Conservation (phyloP, 1,140 invertebrate species). For the Drosophila ogumai region DNA sequence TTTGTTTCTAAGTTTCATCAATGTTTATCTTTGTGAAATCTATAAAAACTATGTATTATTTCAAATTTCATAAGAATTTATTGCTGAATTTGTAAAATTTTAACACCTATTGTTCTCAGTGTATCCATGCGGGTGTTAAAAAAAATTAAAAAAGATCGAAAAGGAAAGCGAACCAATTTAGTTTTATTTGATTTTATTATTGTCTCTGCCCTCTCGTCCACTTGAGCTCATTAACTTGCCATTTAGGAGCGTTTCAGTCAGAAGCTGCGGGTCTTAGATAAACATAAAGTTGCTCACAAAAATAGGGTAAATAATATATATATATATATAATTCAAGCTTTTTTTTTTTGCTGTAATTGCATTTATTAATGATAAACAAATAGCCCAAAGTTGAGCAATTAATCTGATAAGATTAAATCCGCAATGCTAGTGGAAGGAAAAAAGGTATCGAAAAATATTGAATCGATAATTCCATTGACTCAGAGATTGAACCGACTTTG, state of each 20-base stretch:
- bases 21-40: background rate
- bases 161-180: constrained; percentile 42
- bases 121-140: constrained; percentile 5
- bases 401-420: constrained; percentile 16
- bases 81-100: background rate
- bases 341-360: constrained; percentile 8
- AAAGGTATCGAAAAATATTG: constrained; percentile 30
- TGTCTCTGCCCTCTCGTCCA: constrained; percentile 42
- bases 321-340: constrained; percentile 20
- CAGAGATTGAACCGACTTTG: constrained; percentile 45
- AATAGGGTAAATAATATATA: constrained; percentile 9
- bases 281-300: constrained; percentile 6
- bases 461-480: constrained; percentile 37
- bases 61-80: background rate
- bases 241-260: constrained; percentile 34
- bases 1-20: background rate
- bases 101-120: background rate
- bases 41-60: background rate
- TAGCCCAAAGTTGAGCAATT: constrained; percentile 15
- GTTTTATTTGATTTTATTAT: constrained; percentile 61
- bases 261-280: constrained; percentile 55
- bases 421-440: background rate
- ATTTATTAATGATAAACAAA: constrained; percentile 25
- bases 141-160: constrained; percentile 3
- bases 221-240: constrained; percentile 73